These are phyloP conservation scores for Papilio elwesi DNA, from an alignment of 2,888 invertebrate genomes.

Conservation along the genomic window DNA sequence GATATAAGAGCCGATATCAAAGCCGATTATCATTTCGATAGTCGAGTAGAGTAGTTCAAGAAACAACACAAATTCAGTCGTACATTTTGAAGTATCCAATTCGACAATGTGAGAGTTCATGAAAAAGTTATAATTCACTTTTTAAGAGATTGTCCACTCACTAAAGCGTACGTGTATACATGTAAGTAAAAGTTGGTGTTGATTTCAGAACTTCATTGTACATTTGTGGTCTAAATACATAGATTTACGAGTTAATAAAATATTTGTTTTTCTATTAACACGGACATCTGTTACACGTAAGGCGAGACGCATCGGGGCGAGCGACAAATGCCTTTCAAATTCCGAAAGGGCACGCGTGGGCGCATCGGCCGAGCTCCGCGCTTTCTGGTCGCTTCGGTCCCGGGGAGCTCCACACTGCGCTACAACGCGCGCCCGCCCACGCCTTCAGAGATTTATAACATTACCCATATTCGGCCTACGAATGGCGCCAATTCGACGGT, in stretches of 20 bases:
- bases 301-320: constrained; percentile 62
- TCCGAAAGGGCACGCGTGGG: constrained; percentile 76
- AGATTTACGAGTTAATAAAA: constrained; percentile 69
- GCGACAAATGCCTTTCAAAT: constrained; percentile 82
- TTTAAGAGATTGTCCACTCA: constrained; percentile 29
- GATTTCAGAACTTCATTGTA: constrained; percentile 36
- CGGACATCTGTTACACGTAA: constrained; percentile 64
- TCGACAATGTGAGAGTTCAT: background rate
- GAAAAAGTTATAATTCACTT: constrained; percentile 23
- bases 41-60: too few relatives aligned
- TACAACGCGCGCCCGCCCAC: constrained; percentile 59
- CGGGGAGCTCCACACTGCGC: constrained; percentile 52
- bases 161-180: constrained; percentile 18
- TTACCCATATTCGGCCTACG: constrained; percentile 81
- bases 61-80: background rate
- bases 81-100: background rate
- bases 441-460: constrained; percentile 78
- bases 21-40: too few relatives aligned
- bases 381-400: constrained; percentile 58
- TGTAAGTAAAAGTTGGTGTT: constrained; percentile 27
- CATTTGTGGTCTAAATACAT: constrained; percentile 37
- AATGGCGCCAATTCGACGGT: constrained; percentile 81
- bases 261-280: constrained; percentile 62
- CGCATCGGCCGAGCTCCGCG: constrained; percentile 58
- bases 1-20: too few relatives aligned